These are phyloP conservation scores for Boloria euphrosyne DNA, from an alignment of 2,888 invertebrate genomes.

Conservation along the genomic window DNA sequence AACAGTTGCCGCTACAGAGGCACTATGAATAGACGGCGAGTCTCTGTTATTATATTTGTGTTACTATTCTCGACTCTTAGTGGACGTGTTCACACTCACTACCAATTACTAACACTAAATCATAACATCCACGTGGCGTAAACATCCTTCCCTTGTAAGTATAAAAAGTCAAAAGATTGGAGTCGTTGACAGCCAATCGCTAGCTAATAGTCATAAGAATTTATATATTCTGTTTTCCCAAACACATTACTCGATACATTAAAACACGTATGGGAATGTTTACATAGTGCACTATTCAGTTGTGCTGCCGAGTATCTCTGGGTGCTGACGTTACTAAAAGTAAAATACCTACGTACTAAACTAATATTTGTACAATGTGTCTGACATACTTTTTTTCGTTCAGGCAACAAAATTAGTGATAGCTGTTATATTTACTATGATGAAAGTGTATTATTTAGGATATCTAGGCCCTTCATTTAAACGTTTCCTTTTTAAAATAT, in stretches of 20 bases:
- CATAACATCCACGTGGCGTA: conserved; percentile 75
- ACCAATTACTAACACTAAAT: conserved; percentile 79
- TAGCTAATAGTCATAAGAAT: conserved; percentile 77
- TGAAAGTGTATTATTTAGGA: conserved; percentile 2
- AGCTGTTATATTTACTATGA: background rate
- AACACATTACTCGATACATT: conserved; percentile 58
- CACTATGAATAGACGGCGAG: conserved; percentile 66
- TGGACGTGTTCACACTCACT: conserved; percentile 78
- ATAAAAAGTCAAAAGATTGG: conserved; percentile 65
- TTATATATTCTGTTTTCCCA: conserved; percentile 62
- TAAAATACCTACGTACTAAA: conserved; percentile 2
- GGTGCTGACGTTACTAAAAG: conserved; percentile 2
- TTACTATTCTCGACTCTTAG: conserved; percentile 72
- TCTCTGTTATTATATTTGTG: conserved; percentile 78
- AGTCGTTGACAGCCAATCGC: conserved; percentile 73
- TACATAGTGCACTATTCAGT: conserved; percentile 58
- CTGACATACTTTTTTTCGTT: background rate
- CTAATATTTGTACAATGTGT: conserved; percentile 10
- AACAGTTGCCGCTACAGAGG: conserved; percentile 52
- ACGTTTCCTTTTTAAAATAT: conserved; percentile 36
- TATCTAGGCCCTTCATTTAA: conserved; percentile 10
- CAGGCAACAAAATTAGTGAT: conserved; percentile 1
- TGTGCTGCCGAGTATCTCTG: conserved; percentile 27
- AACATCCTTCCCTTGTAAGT: conserved; percentile 71
- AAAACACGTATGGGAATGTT: conserved; percentile 72